phyloP scores from a whole-genome alignment of 2,113 vertebrate genomes.

The Mustela nigripes region DNA sequence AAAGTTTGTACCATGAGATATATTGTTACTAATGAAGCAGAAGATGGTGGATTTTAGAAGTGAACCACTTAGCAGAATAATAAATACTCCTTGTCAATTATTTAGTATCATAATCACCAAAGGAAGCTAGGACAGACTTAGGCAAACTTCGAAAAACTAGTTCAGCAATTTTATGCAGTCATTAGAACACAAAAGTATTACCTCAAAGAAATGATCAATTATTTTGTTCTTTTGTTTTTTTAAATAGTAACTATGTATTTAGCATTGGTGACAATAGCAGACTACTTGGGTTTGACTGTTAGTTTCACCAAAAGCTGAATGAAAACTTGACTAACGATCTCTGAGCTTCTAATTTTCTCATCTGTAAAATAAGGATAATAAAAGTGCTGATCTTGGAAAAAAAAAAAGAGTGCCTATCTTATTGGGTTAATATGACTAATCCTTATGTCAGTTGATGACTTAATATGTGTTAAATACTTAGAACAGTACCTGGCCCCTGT shows the following conservation, averaged over 20 bases:
- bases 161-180: neutral
- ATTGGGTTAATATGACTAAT: neutral
- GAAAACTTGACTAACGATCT: neutral
- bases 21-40: neutral
- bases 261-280: neutral
- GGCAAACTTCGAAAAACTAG: neutral
- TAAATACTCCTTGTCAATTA: neutral
- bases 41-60: neutral
- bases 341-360: neutral
- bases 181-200: neutral
- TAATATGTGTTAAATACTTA: neutral
- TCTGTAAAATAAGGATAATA: neutral
- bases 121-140: neutral
- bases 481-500: neutral
- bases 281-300: neutral
- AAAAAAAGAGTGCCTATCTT: neutral
- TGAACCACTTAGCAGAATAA: conserved; percentile 1
- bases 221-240: conserved; percentile 40
- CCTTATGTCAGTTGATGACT: neutral
- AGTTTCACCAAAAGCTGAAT: neutral
- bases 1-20: neutral
- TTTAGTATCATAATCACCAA: neutral
- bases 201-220: neutral
- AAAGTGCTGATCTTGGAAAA: neutral
- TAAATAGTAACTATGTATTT: neutral